These are phyloP conservation scores for Anastrepha obliqua DNA, from an alignment of 1,140 invertebrate species.

Conservation along the genomic window DNA sequence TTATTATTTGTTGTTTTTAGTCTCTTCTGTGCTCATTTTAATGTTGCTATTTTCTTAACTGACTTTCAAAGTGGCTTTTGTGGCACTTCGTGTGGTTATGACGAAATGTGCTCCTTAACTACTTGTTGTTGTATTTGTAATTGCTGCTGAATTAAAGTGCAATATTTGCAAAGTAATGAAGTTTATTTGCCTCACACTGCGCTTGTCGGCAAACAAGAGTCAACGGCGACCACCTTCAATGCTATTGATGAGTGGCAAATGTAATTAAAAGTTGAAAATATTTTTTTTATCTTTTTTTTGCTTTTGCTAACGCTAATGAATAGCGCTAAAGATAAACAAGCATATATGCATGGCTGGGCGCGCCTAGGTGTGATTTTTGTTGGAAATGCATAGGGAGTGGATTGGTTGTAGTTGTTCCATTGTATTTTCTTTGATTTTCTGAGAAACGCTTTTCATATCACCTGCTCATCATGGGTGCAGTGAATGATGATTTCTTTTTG, in stretches of 20 bases:
- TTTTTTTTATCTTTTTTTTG: neutral
- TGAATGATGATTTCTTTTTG: no score
- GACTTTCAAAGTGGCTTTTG: no score
- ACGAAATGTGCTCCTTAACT: neutral
- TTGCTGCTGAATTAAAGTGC: neutral
- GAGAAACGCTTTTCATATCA: no score
- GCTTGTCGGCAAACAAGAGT: neutral
- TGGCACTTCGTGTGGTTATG: neutral
- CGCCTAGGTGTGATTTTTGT: neutral
- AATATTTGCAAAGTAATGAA: constrained; percentile 3
- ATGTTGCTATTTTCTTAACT: no score
- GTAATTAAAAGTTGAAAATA: constrained; percentile 1
- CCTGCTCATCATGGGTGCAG: no score
- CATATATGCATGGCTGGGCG: neutral
- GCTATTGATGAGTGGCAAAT: constrained; percentile 19
- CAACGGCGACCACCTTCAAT: neutral
- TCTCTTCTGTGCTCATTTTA: neutral
- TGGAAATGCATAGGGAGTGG: neutral
- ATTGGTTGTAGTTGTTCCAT: neutral
- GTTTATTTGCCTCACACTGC: constrained; percentile 9
- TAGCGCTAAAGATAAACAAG: neutral
- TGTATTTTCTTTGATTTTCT: neutral
- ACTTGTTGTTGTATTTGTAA: neutral
- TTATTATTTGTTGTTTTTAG: neutral
- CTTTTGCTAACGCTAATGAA: constrained; percentile 15